Conservation (phyloP, 1,140 invertebrate species). For the Drosophila leontia region DNA sequence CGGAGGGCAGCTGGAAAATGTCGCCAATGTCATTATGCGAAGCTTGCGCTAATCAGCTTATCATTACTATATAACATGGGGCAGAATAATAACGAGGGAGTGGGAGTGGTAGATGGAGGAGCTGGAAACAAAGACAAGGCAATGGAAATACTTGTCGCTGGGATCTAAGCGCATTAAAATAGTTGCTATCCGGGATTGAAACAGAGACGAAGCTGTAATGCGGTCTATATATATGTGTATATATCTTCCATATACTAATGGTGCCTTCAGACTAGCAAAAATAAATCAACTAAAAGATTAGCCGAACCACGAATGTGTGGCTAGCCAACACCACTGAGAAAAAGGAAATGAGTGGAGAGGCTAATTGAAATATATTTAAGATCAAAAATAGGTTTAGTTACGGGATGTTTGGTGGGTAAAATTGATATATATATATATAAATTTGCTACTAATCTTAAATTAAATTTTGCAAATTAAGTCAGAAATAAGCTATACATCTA, state of each 20-base stretch:
- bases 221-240: neutral
- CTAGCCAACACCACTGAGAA: constrained; percentile 1
- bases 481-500: too few species aligned
- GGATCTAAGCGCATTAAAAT: constrained; percentile 70
- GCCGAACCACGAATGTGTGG: neutral
- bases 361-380: too few species aligned
- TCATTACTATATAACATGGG: constrained; percentile 68
- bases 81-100: constrained; percentile 9
- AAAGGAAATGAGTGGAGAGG: neutral
- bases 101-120: neutral
- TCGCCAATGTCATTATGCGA: constrained; percentile 73
- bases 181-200: constrained; percentile 39
- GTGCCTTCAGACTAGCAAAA: constrained; percentile 38
- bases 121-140: constrained; percentile 15
- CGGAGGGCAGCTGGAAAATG: constrained; percentile 54
- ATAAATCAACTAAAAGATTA: constrained; percentile 82
- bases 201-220: constrained; percentile 20
- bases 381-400: neutral
- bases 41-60: constrained; percentile 76
- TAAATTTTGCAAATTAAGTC: too few species aligned
- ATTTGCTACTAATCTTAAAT: too few species aligned
- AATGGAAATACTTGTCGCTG: constrained; percentile 63
- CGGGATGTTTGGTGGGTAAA: too few species aligned
- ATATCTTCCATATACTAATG: constrained; percentile 23
- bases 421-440: too few species aligned